phyloP scores from a whole-genome alignment of 2,797 vertebrate genomes.

The Leuciscus waleckii region DNA sequence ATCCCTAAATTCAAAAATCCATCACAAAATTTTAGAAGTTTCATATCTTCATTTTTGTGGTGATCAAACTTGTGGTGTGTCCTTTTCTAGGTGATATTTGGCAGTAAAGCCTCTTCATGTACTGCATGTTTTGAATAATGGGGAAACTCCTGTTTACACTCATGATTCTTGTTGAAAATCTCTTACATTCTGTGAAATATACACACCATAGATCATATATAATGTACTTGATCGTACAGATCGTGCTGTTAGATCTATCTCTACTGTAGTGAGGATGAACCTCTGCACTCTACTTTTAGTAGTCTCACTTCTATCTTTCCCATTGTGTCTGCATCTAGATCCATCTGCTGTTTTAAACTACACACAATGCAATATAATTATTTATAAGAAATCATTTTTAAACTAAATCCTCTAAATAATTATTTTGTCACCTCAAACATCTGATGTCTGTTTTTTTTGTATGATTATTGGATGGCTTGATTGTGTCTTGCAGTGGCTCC shows the following conservation, averaged over 20 bases:
- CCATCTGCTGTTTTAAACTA: not conserved
- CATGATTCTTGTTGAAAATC: not conserved
- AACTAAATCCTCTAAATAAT: not conserved
- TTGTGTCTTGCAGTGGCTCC: constrained; percentile 78
- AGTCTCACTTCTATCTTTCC: not conserved
- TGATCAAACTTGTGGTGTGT: constrained; percentile 33
- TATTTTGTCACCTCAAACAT: not conserved
- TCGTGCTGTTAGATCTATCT: not conserved
- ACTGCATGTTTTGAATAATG: not conserved
- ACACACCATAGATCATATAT: not conserved
- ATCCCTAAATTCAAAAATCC: not conserved
- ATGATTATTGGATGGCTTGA: constrained; percentile 70
- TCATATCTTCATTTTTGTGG: constrained; percentile 10
- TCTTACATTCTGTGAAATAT: not conserved
- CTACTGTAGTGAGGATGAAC: constrained; percentile 8
- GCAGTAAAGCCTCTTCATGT: constrained; percentile 56
- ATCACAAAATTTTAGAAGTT: not conserved
- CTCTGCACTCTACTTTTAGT: not conserved
- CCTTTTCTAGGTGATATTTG: constrained; percentile 67
- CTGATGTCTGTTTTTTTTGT: constrained; percentile 51
- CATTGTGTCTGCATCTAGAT: not conserved
- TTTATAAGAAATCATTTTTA: not conserved
- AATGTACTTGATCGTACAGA: not conserved
- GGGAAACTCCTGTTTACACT: not conserved
- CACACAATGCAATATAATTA: not conserved